Base-by-base conservation (phyloP, 2,113 vertebrate species). In the Mungos mungo region DNA sequence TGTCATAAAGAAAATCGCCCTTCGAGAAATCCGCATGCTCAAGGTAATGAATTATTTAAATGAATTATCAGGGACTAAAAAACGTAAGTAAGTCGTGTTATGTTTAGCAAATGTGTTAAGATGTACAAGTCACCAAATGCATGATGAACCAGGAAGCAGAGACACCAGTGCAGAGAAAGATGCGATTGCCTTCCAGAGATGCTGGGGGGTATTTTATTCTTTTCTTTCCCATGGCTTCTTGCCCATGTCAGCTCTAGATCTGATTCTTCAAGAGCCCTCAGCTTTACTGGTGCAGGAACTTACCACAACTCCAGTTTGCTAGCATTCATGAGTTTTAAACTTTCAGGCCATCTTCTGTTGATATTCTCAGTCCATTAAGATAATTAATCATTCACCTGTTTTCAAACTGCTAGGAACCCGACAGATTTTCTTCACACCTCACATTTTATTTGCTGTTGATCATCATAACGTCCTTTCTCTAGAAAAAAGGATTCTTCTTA, bases 21-120 rank as follows among this genome's bases (percentile, higher is more conserved):
- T 99, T 95, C 98, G 99, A 95, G 99, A 99, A 98, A 99, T 99
- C 97, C 98, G 99, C 88, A 99, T 99, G 99, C 99, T 99, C 2
- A 99, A 99, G 99, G 99, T 99, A 98, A 96, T 23, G 65, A 77
- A 14, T 23, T 90, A 47, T 89, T 93, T 81, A 25, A 52, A 65
- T 72, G 91, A 83, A 52, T 90, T 93, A 89, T 86, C 60, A 72
- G 54, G 31, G 69, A 21, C 57, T 13, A n/a, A 80, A 83, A 76
- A 68, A 54, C 47, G 14, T 60, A 69, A 60, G 18, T 13, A 45
- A 63, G 29, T 16, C 11, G 0, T 29, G n/a, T 76, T 71, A 29
- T 25, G 33, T 74, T 66, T 63, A 66, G 54, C 33, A 60, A 92
- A 23, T 21, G 33, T 35, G 52, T 77, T 90, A 54, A 41, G 54